A percentile compares a stretch with the other conserved stretches of the same genome.
phyloP scores from a whole-genome alignment of 2,113 vertebrate species.

The Lasiurus cinereus region DNA sequence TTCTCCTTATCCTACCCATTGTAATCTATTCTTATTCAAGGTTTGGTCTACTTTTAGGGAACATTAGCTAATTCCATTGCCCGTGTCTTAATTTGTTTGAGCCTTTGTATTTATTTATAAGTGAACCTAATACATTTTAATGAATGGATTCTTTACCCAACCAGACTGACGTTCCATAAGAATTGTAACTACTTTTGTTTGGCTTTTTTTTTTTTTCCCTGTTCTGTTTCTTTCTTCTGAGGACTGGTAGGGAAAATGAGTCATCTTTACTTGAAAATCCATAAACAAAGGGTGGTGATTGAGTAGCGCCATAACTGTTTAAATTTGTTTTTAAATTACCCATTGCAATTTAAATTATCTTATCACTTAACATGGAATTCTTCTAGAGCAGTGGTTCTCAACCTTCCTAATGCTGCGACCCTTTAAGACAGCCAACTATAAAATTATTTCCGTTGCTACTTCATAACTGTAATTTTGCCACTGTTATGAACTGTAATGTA shows the following conservation, averaged over 20 bases:
- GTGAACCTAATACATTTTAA: neutral
- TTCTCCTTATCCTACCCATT: neutral
- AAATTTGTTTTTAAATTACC: neutral
- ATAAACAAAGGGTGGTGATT: conserved; percentile 16
- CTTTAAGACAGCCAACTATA: too few relatives aligned
- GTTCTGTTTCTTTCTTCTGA: neutral
- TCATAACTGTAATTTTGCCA: too few relatives aligned
- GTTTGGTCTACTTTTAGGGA: neutral
- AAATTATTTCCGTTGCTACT: too few relatives aligned
- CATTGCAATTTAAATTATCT: conserved; percentile 42
- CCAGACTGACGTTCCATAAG: neutral
- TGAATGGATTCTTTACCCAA: neutral
- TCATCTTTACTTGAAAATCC: neutral
- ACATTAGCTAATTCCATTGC: neutral
- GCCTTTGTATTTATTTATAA: neutral
- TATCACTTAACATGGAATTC: neutral
- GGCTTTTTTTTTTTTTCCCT: neutral
- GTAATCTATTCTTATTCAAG: neutral
- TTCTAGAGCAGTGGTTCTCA: neutral
- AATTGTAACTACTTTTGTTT: neutral
- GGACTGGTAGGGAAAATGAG: neutral
- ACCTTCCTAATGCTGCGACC: too few relatives aligned
- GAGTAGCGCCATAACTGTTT: neutral
- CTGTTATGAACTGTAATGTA: too few relatives aligned
- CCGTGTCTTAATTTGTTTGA: neutral